Evolutionary conservation across 2,888 invertebrate species (phyloP), one percentile per base, ranked within the genome.

Genomic region (Pharmacophagus antenor): DNA sequence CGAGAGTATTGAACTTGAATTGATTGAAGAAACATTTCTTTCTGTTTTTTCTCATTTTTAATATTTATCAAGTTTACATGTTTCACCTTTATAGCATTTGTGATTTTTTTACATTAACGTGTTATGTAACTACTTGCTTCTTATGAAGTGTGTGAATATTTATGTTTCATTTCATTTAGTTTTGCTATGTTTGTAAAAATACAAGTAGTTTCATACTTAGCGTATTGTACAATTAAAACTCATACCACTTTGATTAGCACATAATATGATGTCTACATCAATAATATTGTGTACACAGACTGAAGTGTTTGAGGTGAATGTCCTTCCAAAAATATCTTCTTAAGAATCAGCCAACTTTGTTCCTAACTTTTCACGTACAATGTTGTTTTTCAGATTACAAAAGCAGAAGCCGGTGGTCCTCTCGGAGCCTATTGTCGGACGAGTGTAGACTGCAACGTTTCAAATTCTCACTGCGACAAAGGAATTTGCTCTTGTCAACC

Each of bases 401-500:
- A 76, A 63, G 77, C 65, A 53, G 69, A 76, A 65, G 73, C 70
- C 65, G 72, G 71, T 65, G 77, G 70, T 25, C 66, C 82, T 49
- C 84, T 95, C 56, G 95, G 94, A 25, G 92, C 92, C 60, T 86
- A 88, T 65, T 96, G 95, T 78, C 89, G 88, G 65, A 84, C 88
- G 56, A 93, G 92, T 74, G 84, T 85, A 68, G 94, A 95, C 69
- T 96, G 96, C 80, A 89, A 89, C 66, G 92, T 94, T 64, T 81
- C 88, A 61, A 93, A 94, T 73, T 93, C 95, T 65, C 92, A 92
- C 64, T 95, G 95, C 80, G 84, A 92, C 67, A 85, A 91, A 74
- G 96, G 96, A 69, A 92, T 93, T 67, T 97, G 97, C 88, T 92
- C 93, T 62, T 97, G 97, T 84, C 94, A 94, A 80, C 95, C 96